phyloP scores from a whole-genome alignment of 2,113 vertebrate genomes.

The Zosterops hypoxanthus region DNA sequence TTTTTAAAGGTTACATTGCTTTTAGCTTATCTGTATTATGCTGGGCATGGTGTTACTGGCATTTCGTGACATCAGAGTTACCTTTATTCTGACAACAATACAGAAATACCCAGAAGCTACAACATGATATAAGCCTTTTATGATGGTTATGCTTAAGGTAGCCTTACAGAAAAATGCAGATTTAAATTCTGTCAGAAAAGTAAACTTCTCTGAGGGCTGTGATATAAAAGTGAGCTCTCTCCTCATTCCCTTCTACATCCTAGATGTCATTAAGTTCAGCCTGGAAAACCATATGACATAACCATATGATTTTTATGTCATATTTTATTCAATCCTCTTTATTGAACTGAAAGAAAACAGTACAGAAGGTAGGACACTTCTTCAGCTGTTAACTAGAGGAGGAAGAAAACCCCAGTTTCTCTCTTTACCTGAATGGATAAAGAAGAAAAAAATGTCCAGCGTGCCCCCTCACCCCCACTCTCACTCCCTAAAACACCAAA shows the following conservation, averaged over 20 bases:
- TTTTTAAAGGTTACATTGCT: slow-evolving; percentile 51
- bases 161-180: background rate
- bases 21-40: slow-evolving; percentile 30
- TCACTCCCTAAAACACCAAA: background rate
- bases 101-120: slow-evolving; percentile 25
- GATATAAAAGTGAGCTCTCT: background rate
- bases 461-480: accelerated
- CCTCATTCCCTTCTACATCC: background rate
- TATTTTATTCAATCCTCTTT: background rate
- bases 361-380: background rate
- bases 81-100: slow-evolving; percentile 46
- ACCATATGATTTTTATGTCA: background rate
- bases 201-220: background rate
- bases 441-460: background rate
- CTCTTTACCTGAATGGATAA: background rate
- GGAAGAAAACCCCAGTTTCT: background rate
- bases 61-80: slow-evolving; percentile 30
- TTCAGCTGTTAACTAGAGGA: background rate
- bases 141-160: background rate
- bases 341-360: background rate
- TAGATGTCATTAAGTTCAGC: background rate
- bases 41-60: background rate
- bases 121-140: background rate
- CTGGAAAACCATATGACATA: background rate
- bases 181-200: background rate